Conservation (phyloP, 1,140 invertebrate genomes). For the Andrena cerasifolii region DNA sequence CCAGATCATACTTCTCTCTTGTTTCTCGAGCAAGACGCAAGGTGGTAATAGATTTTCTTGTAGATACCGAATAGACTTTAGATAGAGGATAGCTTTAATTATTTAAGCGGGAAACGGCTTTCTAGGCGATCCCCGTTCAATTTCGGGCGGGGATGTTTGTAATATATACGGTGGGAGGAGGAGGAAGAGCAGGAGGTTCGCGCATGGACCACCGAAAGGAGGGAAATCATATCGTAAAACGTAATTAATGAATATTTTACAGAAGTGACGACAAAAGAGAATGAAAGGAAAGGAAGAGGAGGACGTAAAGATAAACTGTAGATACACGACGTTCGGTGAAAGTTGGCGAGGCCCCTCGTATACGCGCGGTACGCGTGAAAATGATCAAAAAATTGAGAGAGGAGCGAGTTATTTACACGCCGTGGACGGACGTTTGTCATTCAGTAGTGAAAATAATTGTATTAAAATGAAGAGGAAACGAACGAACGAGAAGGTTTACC, state of each 20-base stretch:
- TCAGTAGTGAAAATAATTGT: slow-evolving; percentile 81
- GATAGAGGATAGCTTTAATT: slow-evolving; percentile 82
- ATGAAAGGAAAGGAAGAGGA: slow-evolving; percentile 49
- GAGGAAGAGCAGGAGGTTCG: slow-evolving; percentile 47
- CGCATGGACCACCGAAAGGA: slow-evolving; percentile 66
- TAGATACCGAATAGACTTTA: slow-evolving; percentile 80
- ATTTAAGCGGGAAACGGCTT: slow-evolving; percentile 77
- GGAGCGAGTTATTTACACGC: slow-evolving; percentile 25
- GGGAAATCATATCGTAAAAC: slow-evolving; percentile 82
- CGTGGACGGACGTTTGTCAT: slow-evolving; percentile 74
- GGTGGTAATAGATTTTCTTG: slow-evolving; percentile 74
- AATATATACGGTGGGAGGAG: slow-evolving; percentile 66
- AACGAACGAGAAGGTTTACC: slow-evolving; percentile 68
- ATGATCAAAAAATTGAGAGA: slow-evolving; percentile 54
- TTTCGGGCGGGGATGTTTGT: slow-evolving; percentile 57
- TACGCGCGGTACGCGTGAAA: slow-evolving; percentile 16
- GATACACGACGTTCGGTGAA: slow-evolving; percentile 76
- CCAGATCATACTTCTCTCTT: slow-evolving; percentile 41
- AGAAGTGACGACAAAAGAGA: slow-evolving; percentile 65
- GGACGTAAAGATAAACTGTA: slow-evolving; percentile 68
- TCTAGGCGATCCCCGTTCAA: slow-evolving; percentile 48
- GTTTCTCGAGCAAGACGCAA: slow-evolving; percentile 75
- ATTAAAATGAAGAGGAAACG: slow-evolving; percentile 71
- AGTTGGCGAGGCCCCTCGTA: slow-evolving; percentile 69
- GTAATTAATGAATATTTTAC: slow-evolving; percentile 82